Conservation (phyloP, 2,888 invertebrate genomes). For the Tanypteryx hageni region DNA sequence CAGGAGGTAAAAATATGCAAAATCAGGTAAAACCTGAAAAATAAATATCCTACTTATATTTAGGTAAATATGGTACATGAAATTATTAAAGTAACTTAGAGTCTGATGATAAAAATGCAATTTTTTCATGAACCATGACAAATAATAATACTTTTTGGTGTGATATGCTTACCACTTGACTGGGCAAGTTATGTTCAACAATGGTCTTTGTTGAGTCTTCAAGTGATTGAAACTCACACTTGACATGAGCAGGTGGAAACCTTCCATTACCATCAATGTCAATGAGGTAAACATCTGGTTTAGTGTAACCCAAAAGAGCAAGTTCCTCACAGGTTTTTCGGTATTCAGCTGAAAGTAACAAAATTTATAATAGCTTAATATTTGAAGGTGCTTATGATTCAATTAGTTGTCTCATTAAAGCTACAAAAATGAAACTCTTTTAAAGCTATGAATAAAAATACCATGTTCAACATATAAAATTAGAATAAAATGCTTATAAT, state of each 20-base stretch:
- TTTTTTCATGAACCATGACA: too few relatives aligned
- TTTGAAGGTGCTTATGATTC: not conserved
- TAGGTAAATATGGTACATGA: too few relatives aligned
- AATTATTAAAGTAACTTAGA: too few relatives aligned
- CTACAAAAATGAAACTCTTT: not conserved
- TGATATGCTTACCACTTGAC: conserved; percentile 82
- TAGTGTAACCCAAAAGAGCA: conserved; percentile 90
- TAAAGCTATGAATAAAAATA: not conserved
- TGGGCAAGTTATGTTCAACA: conserved; percentile 93
- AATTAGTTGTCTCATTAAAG: not conserved
- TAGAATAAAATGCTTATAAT: too few relatives aligned
- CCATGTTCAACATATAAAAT: not conserved
- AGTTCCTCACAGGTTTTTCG: conserved; percentile 95
- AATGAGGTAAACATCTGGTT: conserved; percentile 93
- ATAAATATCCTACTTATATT: too few relatives aligned
- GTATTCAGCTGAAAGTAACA: conserved; percentile 82
- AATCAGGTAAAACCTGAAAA: too few relatives aligned
- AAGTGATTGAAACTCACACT: conserved; percentile 93
- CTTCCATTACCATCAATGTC: conserved; percentile 96
- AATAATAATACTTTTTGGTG: too few relatives aligned
- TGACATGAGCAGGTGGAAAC: conserved; percentile 93
- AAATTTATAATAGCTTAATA: not conserved
- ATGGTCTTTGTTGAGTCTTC: conserved; percentile 92
- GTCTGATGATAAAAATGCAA: too few relatives aligned
- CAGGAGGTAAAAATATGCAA: too few relatives aligned